Percentiles rank a stretch among this genome's conserved stretches.
Conservation (phyloP, 2,113 vertebrate species). For the Gila orcuttii region DNA sequence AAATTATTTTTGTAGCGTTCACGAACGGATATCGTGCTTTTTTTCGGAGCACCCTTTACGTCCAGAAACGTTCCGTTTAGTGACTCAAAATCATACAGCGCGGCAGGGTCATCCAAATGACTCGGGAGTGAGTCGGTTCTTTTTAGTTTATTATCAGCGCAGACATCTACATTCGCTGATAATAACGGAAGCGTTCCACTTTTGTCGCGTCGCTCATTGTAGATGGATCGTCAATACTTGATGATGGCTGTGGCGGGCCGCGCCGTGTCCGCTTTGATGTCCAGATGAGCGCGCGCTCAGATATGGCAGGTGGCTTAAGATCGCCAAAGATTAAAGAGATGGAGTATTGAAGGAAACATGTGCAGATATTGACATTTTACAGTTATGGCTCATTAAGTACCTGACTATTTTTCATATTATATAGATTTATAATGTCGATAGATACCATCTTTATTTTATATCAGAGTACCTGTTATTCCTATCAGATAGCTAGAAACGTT, state of each 20-base stretch:
- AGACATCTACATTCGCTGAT: neutral
- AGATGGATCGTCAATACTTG: neutral
- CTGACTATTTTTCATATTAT: neutral
- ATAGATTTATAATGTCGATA: neutral
- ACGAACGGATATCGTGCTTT: neutral
- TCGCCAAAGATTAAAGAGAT: constrained; percentile 35
- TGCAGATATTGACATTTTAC: neutral
- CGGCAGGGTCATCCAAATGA: neutral
- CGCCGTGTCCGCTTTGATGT: constrained; percentile 47
- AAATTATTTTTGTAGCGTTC: neutral
- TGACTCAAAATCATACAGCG: neutral
- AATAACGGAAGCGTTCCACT: neutral
- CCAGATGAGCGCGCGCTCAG: constrained; percentile 38
- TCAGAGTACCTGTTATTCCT: neutral
- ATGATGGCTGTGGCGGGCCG: constrained; percentile 45
- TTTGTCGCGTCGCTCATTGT: neutral
- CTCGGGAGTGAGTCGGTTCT: neutral
- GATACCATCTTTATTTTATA: neutral
- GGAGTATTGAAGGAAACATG: neutral
- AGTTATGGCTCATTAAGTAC: neutral
- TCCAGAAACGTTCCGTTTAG: neutral
- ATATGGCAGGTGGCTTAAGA: constrained; percentile 49
- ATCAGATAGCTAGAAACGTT: neutral
- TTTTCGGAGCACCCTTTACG: neutral
- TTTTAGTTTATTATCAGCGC: neutral